A percentile compares a stretch with the other conserved stretches of the same genome.
phyloP scores from a whole-genome alignment of 2,888 invertebrate species.

The Meteorus cinctellus region DNA sequence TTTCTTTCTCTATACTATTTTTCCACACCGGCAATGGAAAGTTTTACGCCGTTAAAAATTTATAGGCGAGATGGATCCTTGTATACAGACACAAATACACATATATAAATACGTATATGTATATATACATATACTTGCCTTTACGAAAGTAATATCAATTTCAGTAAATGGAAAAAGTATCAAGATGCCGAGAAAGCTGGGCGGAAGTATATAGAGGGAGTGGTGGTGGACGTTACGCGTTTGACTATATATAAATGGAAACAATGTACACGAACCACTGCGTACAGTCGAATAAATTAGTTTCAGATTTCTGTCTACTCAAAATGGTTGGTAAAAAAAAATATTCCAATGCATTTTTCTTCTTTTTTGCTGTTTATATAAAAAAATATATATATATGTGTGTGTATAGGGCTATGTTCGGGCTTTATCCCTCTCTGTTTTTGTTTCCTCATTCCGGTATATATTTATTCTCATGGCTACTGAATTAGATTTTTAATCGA shows the following conservation, averaged over 20 bases:
- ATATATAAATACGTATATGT: constrained; percentile 6
- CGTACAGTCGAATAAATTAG: background rate
- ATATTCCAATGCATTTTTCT: background rate
- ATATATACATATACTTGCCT: constrained; percentile 50
- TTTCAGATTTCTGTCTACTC: constrained; percentile 6
- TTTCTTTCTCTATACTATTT: constrained; percentile 9
- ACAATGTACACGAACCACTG: constrained; percentile 17
- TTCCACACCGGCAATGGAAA: constrained; percentile 47
- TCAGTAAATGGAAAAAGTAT: constrained; percentile 70
- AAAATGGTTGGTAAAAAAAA: background rate
- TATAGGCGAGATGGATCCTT: constrained; percentile 58
- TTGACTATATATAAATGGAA: constrained; percentile 28
- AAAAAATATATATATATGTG: no score
- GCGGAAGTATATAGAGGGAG: constrained; percentile 22
- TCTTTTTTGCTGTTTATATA: background rate
- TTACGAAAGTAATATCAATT: constrained; percentile 68
- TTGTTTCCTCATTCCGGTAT: constrained; percentile 22
- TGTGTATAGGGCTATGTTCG: constrained; percentile 3
- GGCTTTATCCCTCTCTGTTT: background rate
- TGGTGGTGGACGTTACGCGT: constrained; percentile 39
- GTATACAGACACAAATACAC: background rate
- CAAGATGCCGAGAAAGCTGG: constrained; percentile 58
- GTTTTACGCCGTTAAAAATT: constrained; percentile 58
- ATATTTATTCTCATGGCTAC: constrained; percentile 38
- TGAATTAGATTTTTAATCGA: constrained; percentile 73